Base-by-base conservation (phyloP, 2,797 vertebrate genomes). In the Prionace glauca region DNA sequence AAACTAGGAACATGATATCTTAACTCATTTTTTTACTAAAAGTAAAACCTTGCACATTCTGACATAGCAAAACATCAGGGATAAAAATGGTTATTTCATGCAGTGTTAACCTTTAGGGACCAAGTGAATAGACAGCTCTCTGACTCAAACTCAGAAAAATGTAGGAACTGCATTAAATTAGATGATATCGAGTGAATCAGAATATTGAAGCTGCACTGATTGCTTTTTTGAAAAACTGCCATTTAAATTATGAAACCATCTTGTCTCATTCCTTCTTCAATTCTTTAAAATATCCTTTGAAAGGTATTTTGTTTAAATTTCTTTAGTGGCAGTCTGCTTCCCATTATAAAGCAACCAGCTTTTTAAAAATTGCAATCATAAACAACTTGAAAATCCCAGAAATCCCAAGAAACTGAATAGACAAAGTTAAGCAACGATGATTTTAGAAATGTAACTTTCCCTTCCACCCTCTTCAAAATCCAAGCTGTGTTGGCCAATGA, bases 1-100 rank as follows among this genome's bases (percentile, higher is more conserved):
- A 96, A 79, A 96, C 95, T 60, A 24, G 29, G 87, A 92, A 9
- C 7, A 16, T 45, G 96, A 95, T 96, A 95, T 96, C 96, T 96
- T 96, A 96, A 97, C 96, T n/a, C 32, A 22, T 91, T 16, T 16
- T 92, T 18, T 18, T 69, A 69, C 20, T 69, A 20, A 69, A 65
- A 69, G 16, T 69, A 69, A 69, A 69, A 69, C 67, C 16, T 18
- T 69, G 18, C 67, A 69, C 67, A 69, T 69, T 18, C 16, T 69
- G 67, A 69, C 18, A 20, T 50, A 24, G 10, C 20, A 87, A 87
- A 87, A 26, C 84, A 87, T 87, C 41, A 50, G 60, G 90, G 32
- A 67, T 36, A 62, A 92, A 56, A 67, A 65, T n/a, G 29, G 7
- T 32, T 92, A 67, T 22, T 20, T 24, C 11, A 65, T n/a, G 22